Evolutionary conservation across 2,888 invertebrate genomes (phyloP), one percentile per base, ranked within the genome.

Genomic region (Acanthopleura granulata): DNA sequence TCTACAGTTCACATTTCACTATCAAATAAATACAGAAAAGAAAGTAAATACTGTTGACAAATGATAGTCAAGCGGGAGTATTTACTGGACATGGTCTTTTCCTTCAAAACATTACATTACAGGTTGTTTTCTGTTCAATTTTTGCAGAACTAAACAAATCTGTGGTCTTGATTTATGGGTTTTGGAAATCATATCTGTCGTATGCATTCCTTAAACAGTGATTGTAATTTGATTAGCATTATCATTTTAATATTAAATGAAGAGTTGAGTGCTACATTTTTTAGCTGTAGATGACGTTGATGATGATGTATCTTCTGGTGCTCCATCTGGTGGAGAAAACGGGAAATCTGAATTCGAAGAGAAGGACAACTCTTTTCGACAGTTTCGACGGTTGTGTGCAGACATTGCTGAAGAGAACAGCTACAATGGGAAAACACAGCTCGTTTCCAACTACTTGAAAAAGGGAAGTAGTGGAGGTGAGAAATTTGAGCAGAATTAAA

Each of bases 371-470:
- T 82, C 93, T 51, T 95, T 97, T 89, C 92, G 93, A 29, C 94
- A 94, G 85, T 97, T 97, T 90, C 93, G 94, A 74, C 92, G 93
- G 62, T 90, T 98, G 22, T 96, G 97, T 89, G 93, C 94, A 74
- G 93, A 94, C 85, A 93, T 98, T 77, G 93, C 95, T 0, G 93
- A 93, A 74, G 94, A 94, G 62, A 93, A 94, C 84, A 95, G 96
- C 76, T 96, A 97, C 87, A 93, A 94, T 49, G 94, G 94, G 29
- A 97, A 97, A 92, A 96, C 95, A 0, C 93, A 94, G 29, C 92
- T 89, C 22, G 88, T 90, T 6, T 70, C 82, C 0, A 83, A 84
- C 50, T 89, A 83, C 76, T 79, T 90, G 49, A 82, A 74, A 18
- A 87, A 88, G 75, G 90, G 90, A 0, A 81, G 82, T 73, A 78